A percentile compares a stretch with the other conserved stretches of the same genome.
phyloP scores from a whole-genome alignment of 2,113 vertebrate genomes.

The Python bivittatus region DNA sequence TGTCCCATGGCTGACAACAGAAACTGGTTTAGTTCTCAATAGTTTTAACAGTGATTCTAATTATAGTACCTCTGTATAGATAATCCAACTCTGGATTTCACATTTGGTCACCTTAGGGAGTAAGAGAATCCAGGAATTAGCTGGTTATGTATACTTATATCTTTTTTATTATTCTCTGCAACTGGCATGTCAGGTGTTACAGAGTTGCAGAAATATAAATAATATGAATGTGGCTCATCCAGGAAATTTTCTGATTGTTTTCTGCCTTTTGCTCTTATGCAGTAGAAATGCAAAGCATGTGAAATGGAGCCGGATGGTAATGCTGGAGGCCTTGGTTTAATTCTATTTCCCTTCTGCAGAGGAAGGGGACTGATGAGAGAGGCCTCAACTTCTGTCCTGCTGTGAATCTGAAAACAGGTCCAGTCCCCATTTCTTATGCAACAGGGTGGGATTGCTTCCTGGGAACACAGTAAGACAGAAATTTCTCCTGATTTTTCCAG shows the following conservation, averaged over 20 bases:
- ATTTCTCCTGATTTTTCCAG: background rate
- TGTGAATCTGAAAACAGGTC: constrained; percentile 7
- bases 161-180: background rate
- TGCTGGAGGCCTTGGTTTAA: background rate
- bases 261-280: background rate
- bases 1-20: background rate
- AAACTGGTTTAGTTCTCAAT: background rate
- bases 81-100: background rate
- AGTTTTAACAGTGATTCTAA: background rate
- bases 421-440: constrained; percentile 1
- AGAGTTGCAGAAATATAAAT: background rate
- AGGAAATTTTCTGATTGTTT: background rate
- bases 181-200: background rate
- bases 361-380: background rate
- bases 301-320: background rate
- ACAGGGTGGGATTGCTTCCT: background rate
- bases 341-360: background rate
- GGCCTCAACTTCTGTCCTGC: background rate
- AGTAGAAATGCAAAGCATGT: too few relatives aligned
- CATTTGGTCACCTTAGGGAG: background rate
- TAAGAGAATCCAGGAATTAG: background rate
- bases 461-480: background rate
- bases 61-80: background rate
- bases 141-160: background rate
- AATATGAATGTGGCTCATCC: background rate